Percentiles rank a stretch among this genome's conserved stretches.
phyloP scores from a whole-genome alignment of 2,797 vertebrate genomes.

The Odontamblyopus lacepedii region DNA sequence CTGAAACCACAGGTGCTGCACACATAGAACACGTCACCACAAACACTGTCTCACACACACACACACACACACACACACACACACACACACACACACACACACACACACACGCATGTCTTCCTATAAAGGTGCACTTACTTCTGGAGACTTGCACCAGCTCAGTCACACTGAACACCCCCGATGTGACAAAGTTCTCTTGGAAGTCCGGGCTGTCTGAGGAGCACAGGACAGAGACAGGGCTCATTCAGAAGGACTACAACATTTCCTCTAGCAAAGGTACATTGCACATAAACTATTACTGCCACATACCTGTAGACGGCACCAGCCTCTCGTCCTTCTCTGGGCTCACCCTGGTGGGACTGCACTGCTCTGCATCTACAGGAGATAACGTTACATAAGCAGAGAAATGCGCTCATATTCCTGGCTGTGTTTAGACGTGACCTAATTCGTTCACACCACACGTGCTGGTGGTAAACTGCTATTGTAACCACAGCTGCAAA shows the following conservation, averaged over 20 bases:
- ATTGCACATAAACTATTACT: not conserved
- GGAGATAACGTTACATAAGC: slow-evolving; percentile 6
- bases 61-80: not conserved
- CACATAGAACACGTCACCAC: slow-evolving; percentile 16
- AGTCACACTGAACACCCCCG: slow-evolving; percentile 96
- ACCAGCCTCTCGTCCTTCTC: slow-evolving; percentile 95
- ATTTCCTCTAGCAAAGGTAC: not conserved
- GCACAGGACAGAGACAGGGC: not conserved
- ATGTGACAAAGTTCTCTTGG: slow-evolving; percentile 95
- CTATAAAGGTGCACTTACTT: slow-evolving; percentile 81
- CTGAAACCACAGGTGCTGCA: slow-evolving; percentile 91
- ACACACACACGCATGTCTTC: not conserved
- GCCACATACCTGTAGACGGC: slow-evolving; percentile 84
- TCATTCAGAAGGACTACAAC: not conserved
- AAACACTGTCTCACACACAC: not conserved
- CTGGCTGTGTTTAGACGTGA: no score
- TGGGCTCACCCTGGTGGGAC: slow-evolving; percentile 84
- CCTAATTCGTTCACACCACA: no score
- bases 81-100: not conserved
- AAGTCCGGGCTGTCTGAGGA: slow-evolving; percentile 91
- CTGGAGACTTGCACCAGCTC: slow-evolving; percentile 97
- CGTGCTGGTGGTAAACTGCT: no score
- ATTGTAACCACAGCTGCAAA: no score
- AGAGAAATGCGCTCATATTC: no score
- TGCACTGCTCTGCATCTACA: slow-evolving; percentile 89